Evolutionary conservation across 2,888 invertebrate genomes (phyloP), one percentile per base, ranked within the genome.

Genomic region (Agrotis puta): DNA sequence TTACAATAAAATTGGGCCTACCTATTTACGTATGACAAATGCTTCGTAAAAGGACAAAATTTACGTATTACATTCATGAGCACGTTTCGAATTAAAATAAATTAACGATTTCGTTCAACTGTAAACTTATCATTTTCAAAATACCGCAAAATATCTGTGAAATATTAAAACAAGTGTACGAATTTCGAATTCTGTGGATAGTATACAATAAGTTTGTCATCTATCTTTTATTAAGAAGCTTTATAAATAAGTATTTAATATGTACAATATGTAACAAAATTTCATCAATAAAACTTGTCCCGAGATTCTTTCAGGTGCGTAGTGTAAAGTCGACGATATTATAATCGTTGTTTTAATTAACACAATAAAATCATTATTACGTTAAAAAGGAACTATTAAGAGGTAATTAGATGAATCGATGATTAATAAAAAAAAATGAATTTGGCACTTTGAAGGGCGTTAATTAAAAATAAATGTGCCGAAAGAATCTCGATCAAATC

Each of bases 1-100:
- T 94, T 95, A 95, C 89, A 94, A 93, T 95, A 94, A 86, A 95
- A 94, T 95, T 96, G 95, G 93, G 94, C 94, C 95, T 95, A 96
- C 91, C 95, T 96, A 92, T 92, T 95, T 94, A 95, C 94, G 95
- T 95, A 95, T 95, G 94, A 94, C 93, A 94, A 94, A 94, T 94
- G 93, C 91, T 94, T 94, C 87, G 88, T 92, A 91, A 83, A 89
- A 91, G 88, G 92, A 92, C 89, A 92, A 93, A 92, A 90, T 93
- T 92, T 94, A 94, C 94, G 94, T 94, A 94, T 94, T 88, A 90
- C 87, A 92, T 93, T 92, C 92, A 88, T 95, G 95, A 95, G 94
- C 94, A 93, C 89, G 91, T 89, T 89, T 90, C 88, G 82, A 91
- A 92, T 91, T 89, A 90, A 87, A 93, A 93, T 92, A 92, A 92